Evolutionary conservation across 2,113 vertebrate species (phyloP).

Genomic region (Mirounga angustirostris): DNA sequence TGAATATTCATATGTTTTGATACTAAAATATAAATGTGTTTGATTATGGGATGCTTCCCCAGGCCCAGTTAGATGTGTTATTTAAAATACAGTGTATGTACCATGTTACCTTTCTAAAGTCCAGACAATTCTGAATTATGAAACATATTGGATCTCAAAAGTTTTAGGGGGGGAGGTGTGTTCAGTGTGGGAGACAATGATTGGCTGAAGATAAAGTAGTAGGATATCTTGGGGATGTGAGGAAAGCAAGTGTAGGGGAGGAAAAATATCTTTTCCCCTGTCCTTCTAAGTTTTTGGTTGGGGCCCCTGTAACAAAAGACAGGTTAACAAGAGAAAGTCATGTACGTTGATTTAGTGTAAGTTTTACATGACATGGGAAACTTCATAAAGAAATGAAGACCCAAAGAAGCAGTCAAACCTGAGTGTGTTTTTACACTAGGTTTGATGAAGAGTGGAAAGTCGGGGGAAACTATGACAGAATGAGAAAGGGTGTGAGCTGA

Average conservation of each 20-base stretch:
- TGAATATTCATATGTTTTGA: neutral
- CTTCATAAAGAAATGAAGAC: neutral
- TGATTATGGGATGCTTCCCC: neutral
- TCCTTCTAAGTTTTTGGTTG: neutral
- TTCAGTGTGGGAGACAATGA: neutral
- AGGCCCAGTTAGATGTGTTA: neutral
- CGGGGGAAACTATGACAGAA: neutral
- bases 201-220: neutral
- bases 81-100: neutral
- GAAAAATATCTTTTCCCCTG: neutral
- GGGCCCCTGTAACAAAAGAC: neutral
- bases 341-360: neutral
- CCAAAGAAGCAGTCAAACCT: neutral
- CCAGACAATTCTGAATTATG: neutral
- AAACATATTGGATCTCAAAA: neutral
- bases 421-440: neutral
- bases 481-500: neutral
- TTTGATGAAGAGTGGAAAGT: neutral
- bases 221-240: neutral
- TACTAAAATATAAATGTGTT: neutral
- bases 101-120: neutral
- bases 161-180: neutral
- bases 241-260: neutral
- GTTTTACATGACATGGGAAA: neutral
- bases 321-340: neutral